These are phyloP conservation scores for Latrodectus geometricus DNA, from an alignment of 1,140 invertebrate species.

Conservation along the genomic window DNA sequence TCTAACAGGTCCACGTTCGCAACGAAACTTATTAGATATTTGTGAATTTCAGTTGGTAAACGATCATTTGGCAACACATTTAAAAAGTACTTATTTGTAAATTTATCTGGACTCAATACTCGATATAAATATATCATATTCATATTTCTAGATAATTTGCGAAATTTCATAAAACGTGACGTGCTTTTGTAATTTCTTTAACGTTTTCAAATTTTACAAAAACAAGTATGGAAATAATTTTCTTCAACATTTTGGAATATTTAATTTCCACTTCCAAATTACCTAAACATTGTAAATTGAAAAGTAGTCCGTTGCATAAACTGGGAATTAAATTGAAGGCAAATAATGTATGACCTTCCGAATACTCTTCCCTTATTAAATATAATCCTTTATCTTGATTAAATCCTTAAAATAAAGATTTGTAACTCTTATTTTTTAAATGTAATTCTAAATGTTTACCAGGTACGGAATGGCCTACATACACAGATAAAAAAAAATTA, in stretches of 20 bases:
- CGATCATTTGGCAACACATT: too few relatives aligned
- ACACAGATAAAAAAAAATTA: background rate
- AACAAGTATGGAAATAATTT: background rate
- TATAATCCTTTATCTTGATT: background rate
- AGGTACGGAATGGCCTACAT: background rate
- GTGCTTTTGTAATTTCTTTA: slow-evolving; percentile 14
- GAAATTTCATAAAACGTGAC: background rate
- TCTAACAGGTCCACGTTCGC: too few relatives aligned
- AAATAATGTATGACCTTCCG: background rate
- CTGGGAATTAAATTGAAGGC: background rate
- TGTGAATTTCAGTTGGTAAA: too few relatives aligned
- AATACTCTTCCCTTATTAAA: background rate
- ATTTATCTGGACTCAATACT: too few relatives aligned
- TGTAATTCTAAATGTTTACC: background rate
- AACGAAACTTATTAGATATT: too few relatives aligned
- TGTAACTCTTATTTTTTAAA: slow-evolving; percentile 4
- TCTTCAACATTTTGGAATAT: background rate
- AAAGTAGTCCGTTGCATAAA: slow-evolving; percentile 1
- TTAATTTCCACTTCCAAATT: slow-evolving; percentile 20
- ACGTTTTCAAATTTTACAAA: slow-evolving; percentile 18
- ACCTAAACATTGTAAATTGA: background rate
- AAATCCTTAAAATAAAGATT: background rate
- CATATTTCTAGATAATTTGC: background rate
- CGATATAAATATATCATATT: background rate
- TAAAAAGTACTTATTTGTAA: too few relatives aligned